Conservation (phyloP, 2,797 vertebrate species). For the Tapirus indicus region DNA sequence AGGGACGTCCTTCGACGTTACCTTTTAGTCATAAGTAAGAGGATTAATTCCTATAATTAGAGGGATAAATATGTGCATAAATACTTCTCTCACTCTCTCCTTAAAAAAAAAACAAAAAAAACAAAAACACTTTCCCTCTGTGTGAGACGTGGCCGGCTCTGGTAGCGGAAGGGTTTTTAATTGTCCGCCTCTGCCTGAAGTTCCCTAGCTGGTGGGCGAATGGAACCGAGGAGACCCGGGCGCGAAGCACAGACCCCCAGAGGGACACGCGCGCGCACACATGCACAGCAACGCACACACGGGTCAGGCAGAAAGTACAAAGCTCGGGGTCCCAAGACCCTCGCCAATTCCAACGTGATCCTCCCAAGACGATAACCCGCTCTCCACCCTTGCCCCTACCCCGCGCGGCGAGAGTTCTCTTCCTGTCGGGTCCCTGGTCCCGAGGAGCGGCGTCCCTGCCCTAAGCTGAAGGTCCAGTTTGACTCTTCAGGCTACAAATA, state of each 20-base stretch:
- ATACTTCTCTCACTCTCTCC: constrained; percentile 83
- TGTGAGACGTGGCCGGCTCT: constrained; percentile 59
- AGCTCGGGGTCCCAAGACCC: neutral
- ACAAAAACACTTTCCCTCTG: constrained; percentile 61
- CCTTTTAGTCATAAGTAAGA: constrained; percentile 91
- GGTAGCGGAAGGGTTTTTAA: neutral
- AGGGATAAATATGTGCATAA: constrained; percentile 90
- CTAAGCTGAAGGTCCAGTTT: constrained; percentile 67
- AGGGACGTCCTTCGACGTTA: constrained; percentile 87
- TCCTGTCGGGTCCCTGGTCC: neutral
- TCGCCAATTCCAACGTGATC: fast-evolving
- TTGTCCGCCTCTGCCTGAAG: neutral
- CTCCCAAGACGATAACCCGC: neutral
- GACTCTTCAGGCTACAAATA: constrained; percentile 79
- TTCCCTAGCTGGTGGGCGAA: neutral
- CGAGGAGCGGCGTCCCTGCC: constrained; percentile 45
- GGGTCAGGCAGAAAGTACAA: neutral
- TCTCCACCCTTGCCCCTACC: neutral
- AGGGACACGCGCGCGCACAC: neutral
- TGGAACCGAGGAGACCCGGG: neutral
- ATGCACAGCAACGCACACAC: neutral
- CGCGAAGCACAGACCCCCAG: neutral
- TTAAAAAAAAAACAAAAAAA: neutral
- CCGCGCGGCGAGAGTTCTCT: neutral
- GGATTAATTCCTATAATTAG: constrained; percentile 91